A percentile compares a stretch with the other conserved stretches of the same genome.
These are phyloP conservation scores for Papilio dardanus DNA, from an alignment of 1,140 invertebrate genomes.

Conservation along the genomic window DNA sequence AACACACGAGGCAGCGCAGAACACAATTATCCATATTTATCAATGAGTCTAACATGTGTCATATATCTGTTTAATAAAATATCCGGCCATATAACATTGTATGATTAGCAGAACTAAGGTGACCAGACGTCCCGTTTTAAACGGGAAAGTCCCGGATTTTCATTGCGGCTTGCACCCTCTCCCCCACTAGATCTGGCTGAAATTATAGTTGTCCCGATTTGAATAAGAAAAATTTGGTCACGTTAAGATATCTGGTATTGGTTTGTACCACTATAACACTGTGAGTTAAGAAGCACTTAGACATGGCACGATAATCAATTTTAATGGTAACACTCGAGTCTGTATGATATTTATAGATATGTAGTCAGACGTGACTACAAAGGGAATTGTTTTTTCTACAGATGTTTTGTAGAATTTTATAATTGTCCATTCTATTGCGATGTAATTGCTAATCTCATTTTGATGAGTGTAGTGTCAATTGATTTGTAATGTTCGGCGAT, in stretches of 20 bases:
- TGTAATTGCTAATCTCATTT: background rate
- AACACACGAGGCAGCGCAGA: background rate
- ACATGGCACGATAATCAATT: background rate
- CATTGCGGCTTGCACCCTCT: too few species aligned
- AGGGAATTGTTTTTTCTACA: background rate
- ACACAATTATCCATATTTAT: background rate
- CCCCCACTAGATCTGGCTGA: too few species aligned
- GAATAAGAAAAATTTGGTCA: too few species aligned
- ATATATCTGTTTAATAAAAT: background rate
- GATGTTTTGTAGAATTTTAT: background rate
- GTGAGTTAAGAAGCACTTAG: slow-evolving; percentile 2
- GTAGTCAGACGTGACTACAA: background rate
- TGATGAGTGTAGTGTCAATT: background rate
- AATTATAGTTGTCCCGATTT: too few species aligned
- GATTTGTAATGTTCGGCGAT: background rate
- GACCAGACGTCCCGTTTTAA: too few species aligned
- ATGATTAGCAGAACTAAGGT: background rate
- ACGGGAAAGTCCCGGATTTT: too few species aligned
- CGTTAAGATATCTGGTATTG: too few species aligned
- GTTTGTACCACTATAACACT: too few species aligned
- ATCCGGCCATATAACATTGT: background rate
- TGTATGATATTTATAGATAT: background rate
- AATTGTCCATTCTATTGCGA: background rate
- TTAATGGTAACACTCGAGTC: background rate
- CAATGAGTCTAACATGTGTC: background rate